Evolutionary conservation across 2,888 invertebrate genomes (phyloP).

Genomic region (Oegoconia quadripuncta): DNA sequence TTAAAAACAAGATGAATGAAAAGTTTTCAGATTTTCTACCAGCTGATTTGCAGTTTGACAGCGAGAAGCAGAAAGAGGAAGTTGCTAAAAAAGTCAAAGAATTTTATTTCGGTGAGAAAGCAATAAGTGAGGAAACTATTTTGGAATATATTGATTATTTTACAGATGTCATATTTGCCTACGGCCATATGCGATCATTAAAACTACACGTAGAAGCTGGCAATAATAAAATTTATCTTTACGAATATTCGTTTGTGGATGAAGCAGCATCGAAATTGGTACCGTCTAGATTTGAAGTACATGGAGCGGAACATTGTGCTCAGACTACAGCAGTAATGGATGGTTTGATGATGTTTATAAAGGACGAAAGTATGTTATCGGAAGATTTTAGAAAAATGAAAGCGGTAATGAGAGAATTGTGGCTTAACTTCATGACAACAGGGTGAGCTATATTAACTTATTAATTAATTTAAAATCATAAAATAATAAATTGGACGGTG

Average conservation of each 20-base stretch:
- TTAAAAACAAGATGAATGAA: slow-evolving; percentile 50
- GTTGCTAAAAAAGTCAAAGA: slow-evolving; percentile 33
- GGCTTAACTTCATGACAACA: slow-evolving; percentile 40
- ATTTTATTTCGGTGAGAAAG: slow-evolving; percentile 35
- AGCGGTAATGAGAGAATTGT: slow-evolving; percentile 28
- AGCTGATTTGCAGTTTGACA: slow-evolving; percentile 36
- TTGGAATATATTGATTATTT: slow-evolving; percentile 36
- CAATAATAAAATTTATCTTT: slow-evolving; percentile 33
- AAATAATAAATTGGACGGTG: too few relatives aligned
- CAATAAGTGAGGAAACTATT: slow-evolving; percentile 26
- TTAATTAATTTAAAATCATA: too few relatives aligned
- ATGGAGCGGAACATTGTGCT: slow-evolving; percentile 34
- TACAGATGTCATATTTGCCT: slow-evolving; percentile 33
- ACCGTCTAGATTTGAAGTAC: slow-evolving; percentile 15
- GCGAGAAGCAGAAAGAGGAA: slow-evolving; percentile 28
- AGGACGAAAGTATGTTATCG: slow-evolving; percentile 18
- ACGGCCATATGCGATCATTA: slow-evolving; percentile 26
- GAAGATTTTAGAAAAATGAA: slow-evolving; percentile 26
- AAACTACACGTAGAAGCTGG: slow-evolving; percentile 30
- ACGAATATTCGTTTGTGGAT: slow-evolving; percentile 36
- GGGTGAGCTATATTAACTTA: too few relatives aligned
- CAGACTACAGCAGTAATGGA: slow-evolving; percentile 32
- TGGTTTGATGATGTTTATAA: not conserved
- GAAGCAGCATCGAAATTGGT: slow-evolving; percentile 22
- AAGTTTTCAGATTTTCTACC: slow-evolving; percentile 51